Evolutionary conservation across 2,888 invertebrate genomes (phyloP).

Genomic region (Cetonia aurata): DNA sequence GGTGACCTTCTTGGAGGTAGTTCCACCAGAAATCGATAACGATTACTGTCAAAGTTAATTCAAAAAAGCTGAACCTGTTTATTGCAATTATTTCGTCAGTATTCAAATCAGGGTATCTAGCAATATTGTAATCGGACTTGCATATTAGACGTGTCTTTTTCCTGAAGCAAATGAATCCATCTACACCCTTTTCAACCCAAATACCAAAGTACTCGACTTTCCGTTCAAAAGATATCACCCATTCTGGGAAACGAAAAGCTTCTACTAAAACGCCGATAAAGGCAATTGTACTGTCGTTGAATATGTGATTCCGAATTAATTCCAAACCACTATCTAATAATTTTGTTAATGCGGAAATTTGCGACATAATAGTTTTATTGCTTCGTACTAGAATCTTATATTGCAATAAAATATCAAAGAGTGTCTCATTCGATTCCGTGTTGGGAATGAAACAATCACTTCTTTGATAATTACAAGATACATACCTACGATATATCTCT

Average conservation of each 20-base stretch:
- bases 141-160: not conserved
- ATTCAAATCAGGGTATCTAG: not conserved
- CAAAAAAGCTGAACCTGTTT: not conserved
- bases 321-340: no score
- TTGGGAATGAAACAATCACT: not conserved
- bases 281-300: not conserved
- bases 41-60: not conserved
- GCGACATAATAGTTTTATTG: no score
- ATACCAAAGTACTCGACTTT: not conserved
- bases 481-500: not conserved
- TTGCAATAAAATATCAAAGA: not conserved
- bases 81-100: not conserved
- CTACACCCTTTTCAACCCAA: not conserved
- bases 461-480: not conserved
- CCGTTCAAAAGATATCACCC: not conserved
- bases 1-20: not conserved
- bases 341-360: no score
- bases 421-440: not conserved
- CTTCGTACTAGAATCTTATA: not conserved
- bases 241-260: not conserved
- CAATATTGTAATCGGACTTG: no score
- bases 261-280: conserved; percentile 1
- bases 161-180: not conserved
- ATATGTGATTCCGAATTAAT: no score
- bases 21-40: not conserved